phyloP scores from a whole-genome alignment of 1,140 invertebrate species.

The Drosophila littoralis region DNA sequence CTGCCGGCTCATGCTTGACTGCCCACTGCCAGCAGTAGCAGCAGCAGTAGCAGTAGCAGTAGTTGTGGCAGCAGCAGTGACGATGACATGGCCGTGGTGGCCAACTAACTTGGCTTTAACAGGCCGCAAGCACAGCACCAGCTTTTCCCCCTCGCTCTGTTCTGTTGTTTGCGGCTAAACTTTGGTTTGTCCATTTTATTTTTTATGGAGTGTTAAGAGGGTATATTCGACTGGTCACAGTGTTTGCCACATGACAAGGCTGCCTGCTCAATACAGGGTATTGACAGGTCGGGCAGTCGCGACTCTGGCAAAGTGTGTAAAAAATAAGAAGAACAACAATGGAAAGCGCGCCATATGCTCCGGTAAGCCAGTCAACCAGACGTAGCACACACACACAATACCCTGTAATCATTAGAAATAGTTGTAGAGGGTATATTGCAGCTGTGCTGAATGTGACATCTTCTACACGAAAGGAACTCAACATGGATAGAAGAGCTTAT shows the following conservation, averaged over 20 bases:
- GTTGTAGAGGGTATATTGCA: too few relatives aligned
- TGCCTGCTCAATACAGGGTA: background rate
- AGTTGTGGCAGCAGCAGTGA: background rate
- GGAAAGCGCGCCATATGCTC: slow-evolving; percentile 28
- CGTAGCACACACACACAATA: background rate
- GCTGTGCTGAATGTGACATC: too few relatives aligned
- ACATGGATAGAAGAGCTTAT: too few relatives aligned
- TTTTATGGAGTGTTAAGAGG: background rate
- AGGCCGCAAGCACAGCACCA: slow-evolving; percentile 33
- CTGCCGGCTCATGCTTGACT: slow-evolving; percentile 38
- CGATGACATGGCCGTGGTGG: slow-evolving; percentile 13
- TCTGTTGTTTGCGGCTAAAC: slow-evolving; percentile 10
- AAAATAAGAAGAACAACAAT: slow-evolving; percentile 28
- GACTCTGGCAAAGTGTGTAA: background rate
- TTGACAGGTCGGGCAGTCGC: background rate
- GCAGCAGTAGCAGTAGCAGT: background rate
- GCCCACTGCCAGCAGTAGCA: background rate
- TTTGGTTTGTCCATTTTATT: background rate
- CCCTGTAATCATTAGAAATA: background rate
- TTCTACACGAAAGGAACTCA: too few relatives aligned
- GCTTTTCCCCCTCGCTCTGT: background rate
- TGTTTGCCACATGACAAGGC: too few relatives aligned
- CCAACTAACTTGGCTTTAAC: slow-evolving; percentile 42
- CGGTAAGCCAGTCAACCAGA: slow-evolving; percentile 34
- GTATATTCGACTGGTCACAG: too few relatives aligned